Base-by-base conservation (phyloP, 2,888 invertebrate species). In the Mechanitis messenoides region DNA sequence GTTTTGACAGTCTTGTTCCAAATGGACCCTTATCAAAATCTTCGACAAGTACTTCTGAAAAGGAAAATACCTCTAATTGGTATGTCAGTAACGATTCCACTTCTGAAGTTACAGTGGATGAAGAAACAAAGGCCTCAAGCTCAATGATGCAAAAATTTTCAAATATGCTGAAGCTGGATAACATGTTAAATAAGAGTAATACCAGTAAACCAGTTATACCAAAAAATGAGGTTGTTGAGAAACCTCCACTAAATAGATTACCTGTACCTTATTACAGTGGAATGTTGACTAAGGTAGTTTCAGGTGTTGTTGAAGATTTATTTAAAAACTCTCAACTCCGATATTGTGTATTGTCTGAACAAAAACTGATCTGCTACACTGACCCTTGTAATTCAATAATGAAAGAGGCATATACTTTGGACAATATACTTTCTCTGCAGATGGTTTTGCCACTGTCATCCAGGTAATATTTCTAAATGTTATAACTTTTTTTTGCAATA, bases 241-340 rank as follows among this genome's bases (percentile, higher is more conserved):
- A 91, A 65, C 93, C 93, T 0, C 77, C 86, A 45, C 76, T 92
- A 33, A 88, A 89, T 28, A 80, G 78, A 55, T 78, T 87, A 61
- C 82, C 89, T 3, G 85, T 81, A 2, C 75, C 91, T 5, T 91
- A 91, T 66, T 93, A 92, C 69, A 91, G 91, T 71, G 94, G 94
- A 0, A 87, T 91, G 70, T 78, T 94, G 65, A 92, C 92, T 63
- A 91, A 91, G 72, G 86, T 92, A 47, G 88, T 91, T 3, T 87
- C 89, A 6, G 93, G 93, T 7, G 92, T 92, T 0, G 93, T 94
- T 1, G 94, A 94, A 70, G 94, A 94, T 68, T 85, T 94, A 61
- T 92, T 95, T 58, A 95, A 95, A 67, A 95, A 96, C 77, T 92
- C 94, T 74, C 94, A 94, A 66, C 91, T 91, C n/a, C 91, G 94